A percentile compares a stretch with the other conserved stretches of the same genome.
Evolutionary conservation across 2,113 vertebrate genomes (phyloP).

Genomic region (Ancistrus triradiatus): DNA sequence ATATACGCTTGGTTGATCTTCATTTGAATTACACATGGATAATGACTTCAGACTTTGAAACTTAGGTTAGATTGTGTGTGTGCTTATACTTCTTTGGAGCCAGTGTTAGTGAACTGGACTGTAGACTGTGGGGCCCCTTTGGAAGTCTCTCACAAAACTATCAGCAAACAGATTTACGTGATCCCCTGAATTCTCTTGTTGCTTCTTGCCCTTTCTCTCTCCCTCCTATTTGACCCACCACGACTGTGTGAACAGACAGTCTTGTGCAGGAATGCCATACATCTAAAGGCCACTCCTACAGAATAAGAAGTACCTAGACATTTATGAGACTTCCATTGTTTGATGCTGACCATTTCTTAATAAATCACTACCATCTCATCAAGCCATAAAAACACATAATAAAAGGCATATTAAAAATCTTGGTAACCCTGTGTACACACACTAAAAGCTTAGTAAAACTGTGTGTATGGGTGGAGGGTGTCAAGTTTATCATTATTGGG

Average conservation of each 20-base stretch:
- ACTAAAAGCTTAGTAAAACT: no score
- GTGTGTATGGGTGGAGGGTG: no score
- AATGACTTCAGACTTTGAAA: neutral
- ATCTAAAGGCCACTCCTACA: conserved; percentile 8
- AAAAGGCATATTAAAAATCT: no score
- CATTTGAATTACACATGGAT: neutral
- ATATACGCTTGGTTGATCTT: neutral
- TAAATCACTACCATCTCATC: conserved; percentile 6
- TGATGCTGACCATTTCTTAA: conserved; percentile 3
- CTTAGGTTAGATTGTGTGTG: neutral
- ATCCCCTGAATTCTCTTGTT: conserved; percentile 5
- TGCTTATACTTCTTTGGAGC: neutral
- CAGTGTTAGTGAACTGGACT: neutral
- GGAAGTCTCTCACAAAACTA: conserved; percentile 47
- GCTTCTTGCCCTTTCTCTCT: conserved; percentile 45
- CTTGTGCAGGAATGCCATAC: conserved; percentile 48
- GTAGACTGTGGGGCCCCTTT: conserved; percentile 20
- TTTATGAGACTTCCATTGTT: conserved; percentile 14
- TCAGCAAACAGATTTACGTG: conserved; percentile 54
- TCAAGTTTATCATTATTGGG: no score
- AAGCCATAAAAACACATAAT: no score
- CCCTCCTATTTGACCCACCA: conserved; percentile 46
- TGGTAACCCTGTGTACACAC: no score
- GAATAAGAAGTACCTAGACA: conserved; percentile 35
- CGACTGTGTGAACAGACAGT: conserved; percentile 49